Evolutionary conservation across 2,888 invertebrate species (phyloP).

Genomic region (Andrena marginata): DNA sequence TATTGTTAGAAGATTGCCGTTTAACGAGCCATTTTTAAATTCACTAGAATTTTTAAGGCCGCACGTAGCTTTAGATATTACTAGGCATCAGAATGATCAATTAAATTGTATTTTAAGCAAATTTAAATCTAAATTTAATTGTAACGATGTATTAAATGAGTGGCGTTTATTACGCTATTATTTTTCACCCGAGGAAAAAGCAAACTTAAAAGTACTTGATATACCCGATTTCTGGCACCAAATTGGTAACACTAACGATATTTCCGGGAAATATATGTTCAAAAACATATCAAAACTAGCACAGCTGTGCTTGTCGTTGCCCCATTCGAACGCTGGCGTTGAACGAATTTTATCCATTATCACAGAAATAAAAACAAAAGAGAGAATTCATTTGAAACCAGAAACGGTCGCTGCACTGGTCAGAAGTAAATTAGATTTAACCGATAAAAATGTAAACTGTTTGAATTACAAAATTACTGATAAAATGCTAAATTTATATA

Average conservation of each 20-base stretch:
- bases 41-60: neutral
- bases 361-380: neutral
- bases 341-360: neutral
- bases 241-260: neutral
- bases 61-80: neutral
- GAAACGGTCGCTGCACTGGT: neutral
- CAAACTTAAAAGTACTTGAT: neutral
- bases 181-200: neutral
- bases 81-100: neutral
- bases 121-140: neutral
- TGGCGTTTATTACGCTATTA: neutral
- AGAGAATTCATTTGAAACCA: neutral
- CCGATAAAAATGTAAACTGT: neutral
- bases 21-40: neutral
- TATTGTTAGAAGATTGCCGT: neutral
- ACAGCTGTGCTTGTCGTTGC: neutral
- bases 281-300: conserved; percentile 1
- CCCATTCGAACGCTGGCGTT: neutral
- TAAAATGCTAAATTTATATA: neutral
- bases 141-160: neutral
- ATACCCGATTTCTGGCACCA: neutral
- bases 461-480: neutral
- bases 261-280: neutral
- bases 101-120: neutral
- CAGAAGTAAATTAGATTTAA: conserved; percentile 8